These are phyloP conservation scores for Acropternis orthonyx DNA, from an alignment of 2,797 vertebrate genomes.

Conservation along the genomic window DNA sequence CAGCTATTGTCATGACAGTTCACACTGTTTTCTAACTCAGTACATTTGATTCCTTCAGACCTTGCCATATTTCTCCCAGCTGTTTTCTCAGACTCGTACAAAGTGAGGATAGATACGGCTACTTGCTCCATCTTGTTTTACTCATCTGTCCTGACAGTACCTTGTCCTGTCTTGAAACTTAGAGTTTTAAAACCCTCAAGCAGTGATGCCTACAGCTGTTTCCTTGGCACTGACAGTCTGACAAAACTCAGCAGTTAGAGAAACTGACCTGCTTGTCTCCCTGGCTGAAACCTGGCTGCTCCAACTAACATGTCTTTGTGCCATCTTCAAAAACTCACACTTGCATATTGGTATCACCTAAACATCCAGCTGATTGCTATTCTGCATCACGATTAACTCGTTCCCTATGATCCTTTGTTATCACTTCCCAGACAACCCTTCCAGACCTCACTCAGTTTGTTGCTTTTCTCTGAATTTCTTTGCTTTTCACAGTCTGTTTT, in stretches of 20 bases:
- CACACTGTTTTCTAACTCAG: neutral
- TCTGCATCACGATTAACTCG: neutral
- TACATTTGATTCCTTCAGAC: neutral
- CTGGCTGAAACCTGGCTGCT: conserved; percentile 11
- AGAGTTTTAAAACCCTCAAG: neutral
- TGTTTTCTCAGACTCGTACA: neutral
- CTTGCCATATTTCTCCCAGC: neutral
- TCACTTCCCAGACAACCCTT: neutral
- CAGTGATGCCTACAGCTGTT: neutral
- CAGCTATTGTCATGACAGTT: neutral
- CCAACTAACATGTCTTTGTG: neutral
- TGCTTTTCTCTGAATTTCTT: conserved; percentile 1
- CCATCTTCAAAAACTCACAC: neutral
- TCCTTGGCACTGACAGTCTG: neutral
- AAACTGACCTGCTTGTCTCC: neutral
- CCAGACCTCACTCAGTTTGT: neutral
- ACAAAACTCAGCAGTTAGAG: neutral
- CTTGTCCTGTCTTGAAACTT: neutral
- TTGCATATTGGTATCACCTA: neutral
- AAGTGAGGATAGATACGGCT: neutral
- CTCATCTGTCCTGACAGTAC: neutral
- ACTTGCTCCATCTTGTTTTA: neutral
- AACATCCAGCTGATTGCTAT: neutral
- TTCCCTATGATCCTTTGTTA: neutral
- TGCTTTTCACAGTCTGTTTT: neutral